Percentiles rank a stretch among this genome's conserved stretches.
Evolutionary conservation across 1,140 invertebrate species (phyloP).

Genomic region (Neodiprion virginianus): DNA sequence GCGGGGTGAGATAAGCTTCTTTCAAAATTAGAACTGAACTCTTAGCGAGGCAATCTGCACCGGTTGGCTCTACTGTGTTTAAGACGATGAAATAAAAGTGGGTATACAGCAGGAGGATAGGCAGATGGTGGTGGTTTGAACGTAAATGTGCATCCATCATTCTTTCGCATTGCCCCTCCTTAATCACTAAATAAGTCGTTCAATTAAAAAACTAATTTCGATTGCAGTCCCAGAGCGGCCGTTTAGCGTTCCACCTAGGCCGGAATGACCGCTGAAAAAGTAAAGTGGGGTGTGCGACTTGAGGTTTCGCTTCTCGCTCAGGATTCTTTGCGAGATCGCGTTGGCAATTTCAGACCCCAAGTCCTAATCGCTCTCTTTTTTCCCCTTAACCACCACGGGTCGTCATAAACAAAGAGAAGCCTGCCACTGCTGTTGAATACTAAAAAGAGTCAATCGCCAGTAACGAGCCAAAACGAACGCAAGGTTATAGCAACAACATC

Average conservation of each 20-base stretch:
- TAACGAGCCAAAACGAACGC: too few species aligned
- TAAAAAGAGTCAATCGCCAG: too few species aligned
- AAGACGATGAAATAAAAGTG: not conserved
- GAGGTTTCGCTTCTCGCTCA: not conserved
- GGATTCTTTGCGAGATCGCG: not conserved
- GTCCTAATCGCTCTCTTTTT: not conserved
- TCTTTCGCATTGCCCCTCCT: slow-evolving; percentile 13
- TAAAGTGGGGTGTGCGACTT: not conserved
- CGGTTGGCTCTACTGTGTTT: not conserved
- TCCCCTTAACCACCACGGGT: not conserved
- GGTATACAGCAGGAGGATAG: not conserved
- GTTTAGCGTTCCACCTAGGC: slow-evolving; percentile 40
- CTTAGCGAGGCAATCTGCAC: not conserved
- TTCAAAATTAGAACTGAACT: not conserved
- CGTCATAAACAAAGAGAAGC: too few species aligned
- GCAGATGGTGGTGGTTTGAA: not conserved
- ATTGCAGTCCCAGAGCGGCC: slow-evolving; percentile 53
- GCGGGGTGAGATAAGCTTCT: not conserved
- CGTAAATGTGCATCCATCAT: slow-evolving; percentile 1
- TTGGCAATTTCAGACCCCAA: not conserved
- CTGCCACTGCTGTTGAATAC: too few species aligned
- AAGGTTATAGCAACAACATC: too few species aligned
- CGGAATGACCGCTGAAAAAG: not conserved
- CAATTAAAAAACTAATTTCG: slow-evolving; percentile 61
- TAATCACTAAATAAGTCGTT: slow-evolving; percentile 54